phyloP scores from a whole-genome alignment of 2,113 vertebrate species.

The Pogonocichla stellata region DNA sequence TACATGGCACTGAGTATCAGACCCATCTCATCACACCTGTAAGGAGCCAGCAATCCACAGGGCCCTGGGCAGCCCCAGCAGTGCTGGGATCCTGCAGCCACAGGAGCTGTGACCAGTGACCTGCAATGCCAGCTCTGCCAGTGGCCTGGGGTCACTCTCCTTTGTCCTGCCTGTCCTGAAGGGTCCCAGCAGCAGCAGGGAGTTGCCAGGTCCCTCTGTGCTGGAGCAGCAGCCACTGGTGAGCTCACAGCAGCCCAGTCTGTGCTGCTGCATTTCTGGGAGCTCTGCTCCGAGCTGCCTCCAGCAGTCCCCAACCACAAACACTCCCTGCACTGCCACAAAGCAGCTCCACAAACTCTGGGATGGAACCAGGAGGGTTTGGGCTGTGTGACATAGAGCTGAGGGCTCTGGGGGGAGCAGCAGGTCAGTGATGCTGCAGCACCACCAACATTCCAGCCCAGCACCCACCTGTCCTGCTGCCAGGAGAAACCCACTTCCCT shows the following conservation, averaged over 20 bases:
- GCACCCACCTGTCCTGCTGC: neutral
- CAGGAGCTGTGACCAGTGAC: neutral
- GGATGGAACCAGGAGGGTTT: neutral
- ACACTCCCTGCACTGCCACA: rapidly evolving
- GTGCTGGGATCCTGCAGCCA: neutral
- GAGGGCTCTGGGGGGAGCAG: neutral
- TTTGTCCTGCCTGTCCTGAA: neutral
- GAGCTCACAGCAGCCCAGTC: neutral
- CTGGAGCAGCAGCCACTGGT: neutral
- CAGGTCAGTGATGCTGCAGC: neutral
- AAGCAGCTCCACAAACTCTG: neutral
- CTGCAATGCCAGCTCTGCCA: neutral
- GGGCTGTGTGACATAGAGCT: neutral
- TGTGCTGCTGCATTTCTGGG: neutral
- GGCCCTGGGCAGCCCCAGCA: neutral
- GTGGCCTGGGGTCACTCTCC: neutral
- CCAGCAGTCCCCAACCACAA: neutral
- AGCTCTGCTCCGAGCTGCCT: neutral
- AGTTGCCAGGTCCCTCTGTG: neutral
- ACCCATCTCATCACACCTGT: rapidly evolving
- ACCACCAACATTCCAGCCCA: rapidly evolving
- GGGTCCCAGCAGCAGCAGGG: neutral
- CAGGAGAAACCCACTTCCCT: neutral
- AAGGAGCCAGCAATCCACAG: rapidly evolving
- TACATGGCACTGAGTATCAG: rapidly evolving